These are phyloP conservation scores for Rhynchonycteris naso DNA, from an alignment of 2,797 vertebrate species.

Conservation along the genomic window DNA sequence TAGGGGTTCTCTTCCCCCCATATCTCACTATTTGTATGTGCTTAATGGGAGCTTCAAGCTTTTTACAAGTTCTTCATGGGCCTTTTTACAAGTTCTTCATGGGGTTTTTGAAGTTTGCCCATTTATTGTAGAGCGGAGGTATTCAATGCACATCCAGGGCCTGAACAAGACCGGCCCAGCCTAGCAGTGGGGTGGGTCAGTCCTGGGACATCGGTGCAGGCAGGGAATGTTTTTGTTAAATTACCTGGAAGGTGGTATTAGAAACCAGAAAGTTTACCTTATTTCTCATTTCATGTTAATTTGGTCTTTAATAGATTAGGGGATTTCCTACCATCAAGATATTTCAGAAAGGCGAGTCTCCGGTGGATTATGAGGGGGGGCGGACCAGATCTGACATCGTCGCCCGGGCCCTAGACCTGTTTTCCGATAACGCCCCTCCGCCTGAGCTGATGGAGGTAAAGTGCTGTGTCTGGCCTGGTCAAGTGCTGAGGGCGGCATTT, in stretches of 20 bases:
- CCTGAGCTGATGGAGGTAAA: constrained; percentile 94
- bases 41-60: too few relatives aligned
- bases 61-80: fast-evolving
- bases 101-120: background rate
- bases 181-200: background rate
- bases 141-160: background rate
- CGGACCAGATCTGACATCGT: constrained; percentile 92
- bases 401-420: constrained; percentile 92
- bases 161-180: background rate
- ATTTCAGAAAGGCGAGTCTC: constrained; percentile 96
- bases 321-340: constrained; percentile 98
- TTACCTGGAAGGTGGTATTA: background rate
- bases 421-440: constrained; percentile 93
- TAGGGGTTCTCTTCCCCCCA: fast-evolving
- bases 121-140: background rate
- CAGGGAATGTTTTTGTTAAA: background rate
- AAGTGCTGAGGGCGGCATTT: too few relatives aligned
- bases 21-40: background rate
- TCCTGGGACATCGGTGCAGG: background rate
- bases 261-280: background rate
- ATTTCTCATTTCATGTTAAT: background rate
- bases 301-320: constrained; percentile 88
- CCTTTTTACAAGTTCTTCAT: background rate
- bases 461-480: fast-evolving
- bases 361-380: constrained; percentile 95